phyloP scores from a whole-genome alignment of 2,888 invertebrate species.

The Heterodera filipjevi region DNA sequence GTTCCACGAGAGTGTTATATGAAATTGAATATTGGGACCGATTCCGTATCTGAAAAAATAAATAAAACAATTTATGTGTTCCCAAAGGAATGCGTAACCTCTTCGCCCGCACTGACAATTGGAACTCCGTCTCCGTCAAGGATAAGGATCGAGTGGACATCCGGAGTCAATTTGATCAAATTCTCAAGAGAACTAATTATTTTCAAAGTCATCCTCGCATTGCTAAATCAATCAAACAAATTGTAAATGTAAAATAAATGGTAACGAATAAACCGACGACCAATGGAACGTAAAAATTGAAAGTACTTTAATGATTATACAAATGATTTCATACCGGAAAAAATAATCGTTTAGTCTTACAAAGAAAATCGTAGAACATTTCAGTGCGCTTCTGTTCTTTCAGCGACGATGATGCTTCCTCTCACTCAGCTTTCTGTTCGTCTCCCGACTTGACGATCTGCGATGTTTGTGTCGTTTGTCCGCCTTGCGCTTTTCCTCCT shows the following conservation, averaged over 20 bases:
- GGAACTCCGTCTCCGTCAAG: slow-evolving; percentile 44
- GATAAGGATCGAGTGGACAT: slow-evolving; percentile 39
- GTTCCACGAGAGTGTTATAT: slow-evolving; percentile 40
- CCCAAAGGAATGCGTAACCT: no score
- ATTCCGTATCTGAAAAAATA: slow-evolving; percentile 36
- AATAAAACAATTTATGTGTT: neutral
- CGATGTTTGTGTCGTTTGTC: slow-evolving; percentile 18
- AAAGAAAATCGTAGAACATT: neutral
- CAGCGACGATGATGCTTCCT: neutral
- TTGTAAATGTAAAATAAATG: no score
- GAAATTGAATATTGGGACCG: slow-evolving; percentile 40
- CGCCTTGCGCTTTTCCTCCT: slow-evolving; percentile 34
- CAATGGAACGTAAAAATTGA: no score
- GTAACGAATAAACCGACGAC: no score
- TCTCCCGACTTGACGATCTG: slow-evolving; percentile 6
- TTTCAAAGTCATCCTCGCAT: slow-evolving; percentile 33
- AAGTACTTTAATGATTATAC: no score
- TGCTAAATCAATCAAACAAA: neutral
- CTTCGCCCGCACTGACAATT: slow-evolving; percentile 39
- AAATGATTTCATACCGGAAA: no score
- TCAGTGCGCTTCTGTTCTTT: neutral
- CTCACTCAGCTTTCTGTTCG: neutral
- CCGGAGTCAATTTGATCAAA: slow-evolving; percentile 33
- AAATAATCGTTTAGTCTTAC: no score
- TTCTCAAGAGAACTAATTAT: slow-evolving; percentile 39